A percentile compares a stretch with the other conserved stretches of the same genome.
Conservation (phyloP, 2,113 vertebrate species). For the Oryzias curvinotus region DNA sequence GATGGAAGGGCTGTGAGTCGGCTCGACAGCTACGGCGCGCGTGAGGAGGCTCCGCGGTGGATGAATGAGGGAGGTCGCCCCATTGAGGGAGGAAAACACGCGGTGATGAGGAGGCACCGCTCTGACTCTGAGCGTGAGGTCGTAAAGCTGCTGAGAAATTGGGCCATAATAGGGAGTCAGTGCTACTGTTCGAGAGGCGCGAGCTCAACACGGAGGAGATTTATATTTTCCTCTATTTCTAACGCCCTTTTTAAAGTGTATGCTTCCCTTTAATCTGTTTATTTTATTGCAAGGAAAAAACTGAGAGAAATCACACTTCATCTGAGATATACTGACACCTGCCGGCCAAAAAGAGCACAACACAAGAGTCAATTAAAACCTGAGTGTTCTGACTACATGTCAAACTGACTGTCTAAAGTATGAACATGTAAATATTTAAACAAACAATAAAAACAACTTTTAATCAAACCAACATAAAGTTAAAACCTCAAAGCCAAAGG, state of each 20-base stretch:
- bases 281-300: not conserved
- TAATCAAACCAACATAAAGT: too few relatives aligned
- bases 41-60: slow-evolving; percentile 8
- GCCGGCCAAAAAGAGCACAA: slow-evolving; percentile 35
- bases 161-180: not conserved
- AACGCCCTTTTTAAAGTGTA: not conserved
- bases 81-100: slow-evolving; percentile 31
- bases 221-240: too few relatives aligned
- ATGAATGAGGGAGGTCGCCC: slow-evolving; percentile 35
- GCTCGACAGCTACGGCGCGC: slow-evolving; percentile 34
- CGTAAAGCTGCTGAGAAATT: slow-evolving; percentile 13
- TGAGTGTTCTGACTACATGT: slow-evolving; percentile 13
- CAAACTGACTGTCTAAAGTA: too few relatives aligned
- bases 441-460: too few relatives aligned
- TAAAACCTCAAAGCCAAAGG: too few relatives aligned
- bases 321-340: slow-evolving; percentile 57
- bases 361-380: slow-evolving; percentile 30
- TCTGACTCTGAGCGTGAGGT: slow-evolving; percentile 11
- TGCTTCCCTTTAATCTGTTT: slow-evolving; percentile 16
- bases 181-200: not conserved
- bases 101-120: not conserved
- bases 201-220: slow-evolving; percentile 1
- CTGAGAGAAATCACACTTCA: not conserved
- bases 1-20: slow-evolving; percentile 26
- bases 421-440: too few relatives aligned